phyloP scores from a whole-genome alignment of 2,113 vertebrate species.

The Triplophysa siluroides region DNA sequence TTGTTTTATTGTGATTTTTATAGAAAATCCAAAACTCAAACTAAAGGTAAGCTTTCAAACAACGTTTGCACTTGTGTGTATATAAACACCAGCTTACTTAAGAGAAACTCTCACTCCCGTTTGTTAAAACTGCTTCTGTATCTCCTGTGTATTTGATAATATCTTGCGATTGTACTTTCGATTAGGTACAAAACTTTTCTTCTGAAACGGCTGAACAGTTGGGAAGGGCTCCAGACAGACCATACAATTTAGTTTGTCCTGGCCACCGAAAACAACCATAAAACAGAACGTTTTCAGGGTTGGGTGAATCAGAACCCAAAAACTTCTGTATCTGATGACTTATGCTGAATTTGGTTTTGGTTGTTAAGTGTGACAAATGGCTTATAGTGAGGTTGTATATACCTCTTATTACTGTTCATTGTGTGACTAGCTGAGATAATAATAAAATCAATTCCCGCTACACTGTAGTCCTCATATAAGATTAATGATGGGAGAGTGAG shows the following conservation, averaged over 20 bases:
- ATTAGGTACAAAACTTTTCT: neutral
- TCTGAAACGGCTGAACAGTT: neutral
- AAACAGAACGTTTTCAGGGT: neutral
- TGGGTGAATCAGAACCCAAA: neutral
- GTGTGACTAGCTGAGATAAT: slow-evolving; percentile 12
- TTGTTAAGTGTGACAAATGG: slow-evolving; percentile 26
- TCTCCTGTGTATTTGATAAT: neutral
- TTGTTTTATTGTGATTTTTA: too few species aligned
- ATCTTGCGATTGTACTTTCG: neutral
- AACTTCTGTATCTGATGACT: slow-evolving; percentile 11
- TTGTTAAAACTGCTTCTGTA: too few species aligned
- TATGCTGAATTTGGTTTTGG: slow-evolving; percentile 17
- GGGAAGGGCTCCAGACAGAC: neutral
- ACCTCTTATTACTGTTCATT: slow-evolving; percentile 2
- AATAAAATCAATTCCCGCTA: slow-evolving; percentile 23
- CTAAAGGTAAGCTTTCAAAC: neutral
- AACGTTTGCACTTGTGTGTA: neutral
- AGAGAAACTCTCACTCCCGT: too few species aligned
- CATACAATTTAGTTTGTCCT: neutral
- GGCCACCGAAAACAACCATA: neutral
- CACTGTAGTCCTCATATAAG: slow-evolving; percentile 7
- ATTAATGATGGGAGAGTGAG: slow-evolving; percentile 27
- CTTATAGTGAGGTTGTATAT: slow-evolving; percentile 4
- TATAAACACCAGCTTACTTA: neutral
- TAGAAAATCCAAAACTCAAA: too few species aligned